These are phyloP conservation scores for Lasioglossum figueresi DNA, from an alignment of 2,888 invertebrate genomes.

Conservation along the genomic window DNA sequence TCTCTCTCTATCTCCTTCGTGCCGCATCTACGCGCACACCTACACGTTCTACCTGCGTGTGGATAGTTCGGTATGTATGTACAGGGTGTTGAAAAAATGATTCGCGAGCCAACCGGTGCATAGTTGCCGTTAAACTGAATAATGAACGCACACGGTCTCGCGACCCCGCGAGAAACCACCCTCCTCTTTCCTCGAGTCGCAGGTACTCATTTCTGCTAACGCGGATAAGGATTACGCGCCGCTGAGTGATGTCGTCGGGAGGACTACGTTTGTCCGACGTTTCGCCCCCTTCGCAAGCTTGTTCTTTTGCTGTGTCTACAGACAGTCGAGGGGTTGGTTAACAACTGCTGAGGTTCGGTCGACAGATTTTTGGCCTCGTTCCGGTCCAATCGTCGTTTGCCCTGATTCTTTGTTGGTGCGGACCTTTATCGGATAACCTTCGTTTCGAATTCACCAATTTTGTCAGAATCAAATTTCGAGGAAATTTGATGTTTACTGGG, in stretches of 20 bases:
- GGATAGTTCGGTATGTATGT: neutral
- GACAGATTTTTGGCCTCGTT: neutral
- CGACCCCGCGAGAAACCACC: neutral
- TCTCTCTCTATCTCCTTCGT: conserved; percentile 8
- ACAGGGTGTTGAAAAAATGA: conserved; percentile 17
- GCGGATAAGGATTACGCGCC: neutral
- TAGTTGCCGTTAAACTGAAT: conserved; percentile 12
- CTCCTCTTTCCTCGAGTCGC: neutral
- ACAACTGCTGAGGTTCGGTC: neutral
- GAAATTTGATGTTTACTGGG: neutral
- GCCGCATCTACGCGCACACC: neutral
- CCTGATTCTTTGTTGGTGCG: neutral
- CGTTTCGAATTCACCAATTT: neutral
- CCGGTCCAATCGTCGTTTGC: neutral
- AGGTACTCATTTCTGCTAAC: neutral
- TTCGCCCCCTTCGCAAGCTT: neutral
- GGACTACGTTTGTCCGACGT: neutral
- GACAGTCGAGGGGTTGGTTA: neutral
- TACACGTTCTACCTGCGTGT: neutral
- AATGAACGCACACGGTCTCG: neutral
- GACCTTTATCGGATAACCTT: neutral
- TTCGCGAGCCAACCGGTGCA: conserved; percentile 52
- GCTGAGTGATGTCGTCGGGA: neutral
- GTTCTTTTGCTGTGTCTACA: neutral
- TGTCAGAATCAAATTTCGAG: accelerated